Evolutionary conservation across 2,113 vertebrate species (phyloP), one percentile per base, ranked within the genome.

Genomic region (Hippocampus comes): DNA sequence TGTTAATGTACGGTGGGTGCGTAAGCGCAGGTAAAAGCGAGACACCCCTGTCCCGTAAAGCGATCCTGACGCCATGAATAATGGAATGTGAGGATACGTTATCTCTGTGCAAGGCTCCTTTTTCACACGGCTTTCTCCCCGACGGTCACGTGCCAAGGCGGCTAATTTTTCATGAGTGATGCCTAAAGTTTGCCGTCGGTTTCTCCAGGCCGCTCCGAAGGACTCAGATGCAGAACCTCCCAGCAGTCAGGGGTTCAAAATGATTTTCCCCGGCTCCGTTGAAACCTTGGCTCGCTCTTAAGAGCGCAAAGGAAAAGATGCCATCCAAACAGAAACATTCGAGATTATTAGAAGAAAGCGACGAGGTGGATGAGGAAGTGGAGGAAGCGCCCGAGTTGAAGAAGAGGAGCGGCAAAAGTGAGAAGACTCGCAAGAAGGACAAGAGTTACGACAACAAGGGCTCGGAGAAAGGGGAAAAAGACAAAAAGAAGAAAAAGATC

Each of bases 11-110:
- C 56, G 86, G 68, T 65, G 51, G 84, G 46, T 17, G 66, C 83
- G 70, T 65, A 74, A 67, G 74, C 74, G 78, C 80, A 75, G 67
- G 85, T 91, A 72, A 93, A 92, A 88, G 82, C 87, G 91, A 94
- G 91, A 88, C 72, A 73, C 79, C 83, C 86, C 85, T 88, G 80
- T 88, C 90, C 83, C 70, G 97, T 96, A 98, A 99, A 90, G 87
- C 78, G 95, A 98, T 95, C 94, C 93, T 83, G 80, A 90, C 86
- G 91, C 90, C 86, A 95, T 98, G 88, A 97, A 99, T 99, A 97
- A 98, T 99, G 92, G 80, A 97, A 89, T 71, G 84, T 87, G 82
- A 85, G 78, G 92, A 91, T 94, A 92, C 84, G 91, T 92, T 93
- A 91, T 91, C 91, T 91, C 91, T 82, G 68, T 56, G 78, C 89